These are phyloP conservation scores for Apteryx mantelli DNA, from an alignment of 2,113 vertebrate species.

Conservation along the genomic window DNA sequence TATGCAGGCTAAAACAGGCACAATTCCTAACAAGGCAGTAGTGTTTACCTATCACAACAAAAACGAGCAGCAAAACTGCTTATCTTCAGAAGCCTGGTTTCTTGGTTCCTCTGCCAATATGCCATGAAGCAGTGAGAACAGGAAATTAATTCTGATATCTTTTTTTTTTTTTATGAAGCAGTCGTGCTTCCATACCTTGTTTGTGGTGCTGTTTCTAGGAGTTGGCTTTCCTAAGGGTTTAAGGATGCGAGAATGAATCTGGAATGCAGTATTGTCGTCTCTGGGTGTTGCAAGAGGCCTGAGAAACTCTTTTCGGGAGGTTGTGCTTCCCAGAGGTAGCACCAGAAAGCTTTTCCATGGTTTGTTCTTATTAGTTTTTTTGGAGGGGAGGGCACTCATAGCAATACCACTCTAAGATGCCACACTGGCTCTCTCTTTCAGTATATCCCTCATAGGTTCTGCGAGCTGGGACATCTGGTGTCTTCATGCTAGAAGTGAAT, in stretches of 20 bases:
- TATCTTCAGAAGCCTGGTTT: neutral
- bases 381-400: neutral
- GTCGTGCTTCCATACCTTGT: neutral
- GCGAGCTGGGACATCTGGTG: neutral
- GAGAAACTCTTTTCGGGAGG: neutral
- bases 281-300: neutral
- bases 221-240: neutral
- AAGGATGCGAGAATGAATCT: neutral
- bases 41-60: too few species aligned
- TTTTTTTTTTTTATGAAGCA: neutral
- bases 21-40: neutral
- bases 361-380: too few species aligned
- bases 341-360: neutral
- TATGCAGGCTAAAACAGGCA: neutral
- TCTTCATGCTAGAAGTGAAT: neutral
- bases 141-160: neutral
- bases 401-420: accelerated
- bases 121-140: accelerated
- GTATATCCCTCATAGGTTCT: accelerated
- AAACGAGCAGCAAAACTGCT: neutral
- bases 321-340: neutral
- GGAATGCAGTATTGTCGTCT: neutral
- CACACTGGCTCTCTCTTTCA: accelerated
- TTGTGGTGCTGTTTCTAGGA: neutral
- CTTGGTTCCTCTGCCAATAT: accelerated